These are phyloP conservation scores for Ceyx cyanopectus DNA, from an alignment of 2,113 vertebrate genomes.

Conservation along the genomic window DNA sequence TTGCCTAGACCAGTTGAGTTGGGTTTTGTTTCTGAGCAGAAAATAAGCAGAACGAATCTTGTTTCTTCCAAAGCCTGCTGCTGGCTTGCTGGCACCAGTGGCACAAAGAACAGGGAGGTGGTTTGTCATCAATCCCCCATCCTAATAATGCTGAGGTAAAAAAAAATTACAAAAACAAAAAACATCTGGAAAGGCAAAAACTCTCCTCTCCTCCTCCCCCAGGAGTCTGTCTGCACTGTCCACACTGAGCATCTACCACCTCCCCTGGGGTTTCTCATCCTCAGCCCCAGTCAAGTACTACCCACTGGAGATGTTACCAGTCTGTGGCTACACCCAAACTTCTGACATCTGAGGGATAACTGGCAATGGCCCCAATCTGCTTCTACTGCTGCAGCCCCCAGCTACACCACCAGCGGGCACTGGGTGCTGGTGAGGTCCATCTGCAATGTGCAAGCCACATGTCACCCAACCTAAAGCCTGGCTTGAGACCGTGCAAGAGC, in stretches of 20 bases:
- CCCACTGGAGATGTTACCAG: not conserved
- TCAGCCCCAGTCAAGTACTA: not conserved
- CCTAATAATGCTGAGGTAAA: not conserved
- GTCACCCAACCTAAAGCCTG: not conserved
- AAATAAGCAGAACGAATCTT: not conserved
- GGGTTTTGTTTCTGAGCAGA: not conserved
- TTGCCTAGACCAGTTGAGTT: not conserved
- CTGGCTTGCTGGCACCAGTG: not conserved
- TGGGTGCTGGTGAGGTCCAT: fast-evolving
- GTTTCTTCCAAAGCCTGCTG: not conserved
- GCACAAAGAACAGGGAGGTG: not conserved
- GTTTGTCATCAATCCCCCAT: not conserved
- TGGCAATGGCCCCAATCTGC: not conserved
- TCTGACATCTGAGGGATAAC: not conserved
- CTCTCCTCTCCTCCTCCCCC: not conserved
- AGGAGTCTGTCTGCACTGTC: not conserved
- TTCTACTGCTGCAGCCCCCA: not conserved
- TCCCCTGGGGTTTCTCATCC: not conserved
- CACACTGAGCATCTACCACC: fast-evolving
- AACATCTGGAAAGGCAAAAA: not conserved
- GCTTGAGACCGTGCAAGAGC: not conserved
- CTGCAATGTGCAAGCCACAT: fast-evolving
- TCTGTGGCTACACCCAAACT: not conserved
- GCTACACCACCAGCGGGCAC: not conserved
- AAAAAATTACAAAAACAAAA: not conserved